These are phyloP conservation scores for Operophtera brumata DNA, from an alignment of 2,888 invertebrate species.

Conservation along the genomic window DNA sequence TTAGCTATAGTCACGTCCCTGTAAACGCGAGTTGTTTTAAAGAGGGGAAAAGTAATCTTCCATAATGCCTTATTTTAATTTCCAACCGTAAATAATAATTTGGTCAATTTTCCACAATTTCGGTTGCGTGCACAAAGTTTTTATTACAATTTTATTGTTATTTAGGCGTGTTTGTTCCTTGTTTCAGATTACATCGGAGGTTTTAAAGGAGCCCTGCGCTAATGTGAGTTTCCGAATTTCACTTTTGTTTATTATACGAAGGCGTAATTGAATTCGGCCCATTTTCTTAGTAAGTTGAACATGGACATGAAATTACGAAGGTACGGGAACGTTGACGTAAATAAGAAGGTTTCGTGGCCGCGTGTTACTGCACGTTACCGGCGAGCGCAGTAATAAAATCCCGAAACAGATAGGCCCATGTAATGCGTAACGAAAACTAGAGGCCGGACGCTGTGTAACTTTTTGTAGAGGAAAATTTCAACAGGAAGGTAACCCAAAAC, in stretches of 20 bases:
- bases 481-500: constrained; percentile 62
- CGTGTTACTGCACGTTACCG: constrained; percentile 38
- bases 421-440: constrained; percentile 61
- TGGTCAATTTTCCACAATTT: constrained; percentile 79
- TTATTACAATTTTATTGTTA: constrained; percentile 81
- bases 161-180: constrained; percentile 81
- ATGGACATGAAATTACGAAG: constrained; percentile 37
- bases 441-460: constrained; percentile 46
- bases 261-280: constrained; percentile 63
- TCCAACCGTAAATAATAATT: constrained; percentile 78
- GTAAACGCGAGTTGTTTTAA: constrained; percentile 54
- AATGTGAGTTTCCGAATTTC: constrained; percentile 77
- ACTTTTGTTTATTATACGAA: constrained; percentile 65
- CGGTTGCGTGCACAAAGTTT: constrained; percentile 79
- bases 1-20: constrained; percentile 45
- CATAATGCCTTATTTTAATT: constrained; percentile 75
- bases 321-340: constrained; percentile 42
- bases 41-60: constrained; percentile 72
- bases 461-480: constrained; percentile 64
- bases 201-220: constrained; percentile 76
- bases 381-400: constrained; percentile 47
- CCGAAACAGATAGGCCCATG: constrained; percentile 55
- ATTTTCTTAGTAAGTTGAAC: constrained; percentile 38
- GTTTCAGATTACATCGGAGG: constrained; percentile 79
- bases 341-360: constrained; percentile 60